Percentiles rank a stretch among this genome's conserved stretches.
Evolutionary conservation across 2,797 vertebrate genomes (phyloP).

Genomic region (Mus caroli): DNA sequence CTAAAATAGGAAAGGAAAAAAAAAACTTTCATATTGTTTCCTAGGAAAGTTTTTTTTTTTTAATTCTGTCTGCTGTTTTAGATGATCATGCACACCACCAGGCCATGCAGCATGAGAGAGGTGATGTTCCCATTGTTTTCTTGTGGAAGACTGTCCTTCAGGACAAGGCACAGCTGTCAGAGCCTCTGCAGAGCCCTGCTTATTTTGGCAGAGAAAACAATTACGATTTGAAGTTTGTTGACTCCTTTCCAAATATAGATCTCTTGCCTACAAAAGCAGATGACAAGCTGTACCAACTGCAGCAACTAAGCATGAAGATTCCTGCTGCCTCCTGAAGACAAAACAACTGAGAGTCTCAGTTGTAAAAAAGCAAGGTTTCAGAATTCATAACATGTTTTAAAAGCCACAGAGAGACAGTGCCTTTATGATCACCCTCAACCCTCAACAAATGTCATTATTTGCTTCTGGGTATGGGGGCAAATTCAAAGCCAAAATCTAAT

Average conservation of each 20-base stretch:
- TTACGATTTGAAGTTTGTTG: constrained; percentile 74
- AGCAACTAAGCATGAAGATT: constrained; percentile 65
- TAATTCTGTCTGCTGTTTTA: constrained; percentile 23
- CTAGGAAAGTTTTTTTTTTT: constrained; percentile 56
- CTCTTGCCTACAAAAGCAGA: constrained; percentile 73
- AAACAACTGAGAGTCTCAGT: constrained; percentile 63
- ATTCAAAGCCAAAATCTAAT: constrained; percentile 50
- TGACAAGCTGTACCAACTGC: constrained; percentile 75
- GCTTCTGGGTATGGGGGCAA: background rate
- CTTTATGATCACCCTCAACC: constrained; percentile 52
- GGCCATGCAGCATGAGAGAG: constrained; percentile 55
- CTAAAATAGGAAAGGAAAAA: constrained; percentile 45
- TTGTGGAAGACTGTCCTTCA: constrained; percentile 74
- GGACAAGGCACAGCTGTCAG: constrained; percentile 81
- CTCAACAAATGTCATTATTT: constrained; percentile 61
- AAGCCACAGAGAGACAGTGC: background rate
- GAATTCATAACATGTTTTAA: constrained; percentile 64
- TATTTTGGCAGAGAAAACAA: constrained; percentile 81
- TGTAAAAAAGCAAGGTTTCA: constrained; percentile 62
- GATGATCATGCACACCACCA: constrained; percentile 59
- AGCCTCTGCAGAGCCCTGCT: constrained; percentile 75
- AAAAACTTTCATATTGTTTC: background rate
- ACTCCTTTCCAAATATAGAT: constrained; percentile 82
- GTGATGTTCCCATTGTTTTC: constrained; percentile 76
- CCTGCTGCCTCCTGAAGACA: constrained; percentile 64